Percentiles rank a stretch among this genome's conserved stretches.
phyloP scores from a whole-genome alignment of 2,888 invertebrate species.

The Cyaniris semiargus region DNA sequence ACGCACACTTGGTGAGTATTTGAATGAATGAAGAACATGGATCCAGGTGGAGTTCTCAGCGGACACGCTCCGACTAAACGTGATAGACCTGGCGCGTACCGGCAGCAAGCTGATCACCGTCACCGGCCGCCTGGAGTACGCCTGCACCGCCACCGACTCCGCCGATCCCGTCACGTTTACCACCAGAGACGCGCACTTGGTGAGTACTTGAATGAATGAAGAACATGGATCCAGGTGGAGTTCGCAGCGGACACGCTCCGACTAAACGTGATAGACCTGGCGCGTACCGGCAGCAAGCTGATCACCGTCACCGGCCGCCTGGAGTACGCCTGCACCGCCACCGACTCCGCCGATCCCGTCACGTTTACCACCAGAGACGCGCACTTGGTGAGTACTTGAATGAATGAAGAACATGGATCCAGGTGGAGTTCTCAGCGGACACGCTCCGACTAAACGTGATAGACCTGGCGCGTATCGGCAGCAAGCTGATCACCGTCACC shows the following conservation, averaged over 20 bases:
- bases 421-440: constrained; percentile 97
- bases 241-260: constrained; percentile 94
- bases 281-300: constrained; percentile 89
- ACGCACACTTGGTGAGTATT: constrained; percentile 91
- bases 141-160: constrained; percentile 91
- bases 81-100: constrained; percentile 92
- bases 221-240: constrained; percentile 84
- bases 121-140: constrained; percentile 91
- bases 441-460: constrained; percentile 92
- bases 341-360: constrained; percentile 92
- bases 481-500: constrained; percentile 91
- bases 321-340: constrained; percentile 92
- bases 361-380: constrained; percentile 95
- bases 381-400: constrained; percentile 86
- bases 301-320: constrained; percentile 91
- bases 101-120: constrained; percentile 91
- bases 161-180: constrained; percentile 96
- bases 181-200: constrained; percentile 94
- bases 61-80: constrained; percentile 91
- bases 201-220: constrained; percentile 67
- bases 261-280: constrained; percentile 93
- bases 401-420: constrained; percentile 34
- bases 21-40: background rate
- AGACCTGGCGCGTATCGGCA: constrained; percentile 91
- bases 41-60: constrained; percentile 94